These are phyloP conservation scores for Parus major DNA, from an alignment of 2,113 vertebrate genomes.

Conservation along the genomic window DNA sequence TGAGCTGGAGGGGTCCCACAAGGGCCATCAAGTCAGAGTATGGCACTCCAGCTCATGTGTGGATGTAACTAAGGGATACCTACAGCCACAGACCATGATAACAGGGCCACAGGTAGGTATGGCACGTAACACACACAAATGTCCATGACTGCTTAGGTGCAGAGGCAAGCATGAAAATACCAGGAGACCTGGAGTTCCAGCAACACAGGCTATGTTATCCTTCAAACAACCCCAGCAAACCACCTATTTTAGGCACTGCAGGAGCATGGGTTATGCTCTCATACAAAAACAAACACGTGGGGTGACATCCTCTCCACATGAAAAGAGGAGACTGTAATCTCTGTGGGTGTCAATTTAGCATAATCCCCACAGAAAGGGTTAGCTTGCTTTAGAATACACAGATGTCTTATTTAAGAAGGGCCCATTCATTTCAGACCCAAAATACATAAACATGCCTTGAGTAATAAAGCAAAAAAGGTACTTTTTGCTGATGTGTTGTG, in stretches of 20 bases:
- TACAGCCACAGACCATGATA: background rate
- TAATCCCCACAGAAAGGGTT: constrained; percentile 31
- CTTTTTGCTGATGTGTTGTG: constrained; percentile 61
- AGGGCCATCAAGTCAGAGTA: background rate
- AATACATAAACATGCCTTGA: constrained; percentile 47
- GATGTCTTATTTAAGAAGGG: constrained; percentile 7
- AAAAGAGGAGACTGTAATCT: constrained; percentile 33
- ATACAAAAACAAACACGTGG: constrained; percentile 15
- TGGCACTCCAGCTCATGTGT: background rate
- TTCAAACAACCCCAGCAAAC: background rate
- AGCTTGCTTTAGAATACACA: constrained; percentile 27
- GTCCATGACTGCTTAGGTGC: background rate
- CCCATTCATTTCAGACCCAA: constrained; percentile 29
- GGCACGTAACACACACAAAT: background rate
- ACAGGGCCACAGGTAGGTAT: too few species aligned
- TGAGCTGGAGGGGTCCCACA: background rate
- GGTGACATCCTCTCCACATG: constrained; percentile 59
- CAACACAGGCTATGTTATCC: background rate
- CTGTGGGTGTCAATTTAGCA: constrained; percentile 32
- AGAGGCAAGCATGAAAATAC: background rate
- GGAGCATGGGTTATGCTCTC: background rate
- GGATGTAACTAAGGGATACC: background rate
- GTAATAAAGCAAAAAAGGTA: constrained; percentile 53
- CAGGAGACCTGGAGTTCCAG: background rate
- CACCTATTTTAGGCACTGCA: constrained; percentile 18